Conservation (phyloP, 2,113 vertebrate genomes). For the Sigmodon hispidus region DNA sequence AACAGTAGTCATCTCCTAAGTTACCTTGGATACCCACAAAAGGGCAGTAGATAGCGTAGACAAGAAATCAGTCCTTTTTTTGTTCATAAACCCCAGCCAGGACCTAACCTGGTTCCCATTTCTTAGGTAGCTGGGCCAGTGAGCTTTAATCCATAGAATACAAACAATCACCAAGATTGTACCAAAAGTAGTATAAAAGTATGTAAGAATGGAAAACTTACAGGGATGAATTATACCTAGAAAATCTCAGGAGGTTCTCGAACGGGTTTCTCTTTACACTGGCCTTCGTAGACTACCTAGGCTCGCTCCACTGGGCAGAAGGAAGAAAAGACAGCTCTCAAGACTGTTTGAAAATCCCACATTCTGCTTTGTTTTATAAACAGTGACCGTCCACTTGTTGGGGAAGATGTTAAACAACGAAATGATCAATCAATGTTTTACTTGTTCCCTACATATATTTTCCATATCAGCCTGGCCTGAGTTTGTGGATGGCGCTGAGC, state of each 20-base stretch:
- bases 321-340: not conserved
- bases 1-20: not conserved
- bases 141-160: not conserved
- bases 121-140: not conserved
- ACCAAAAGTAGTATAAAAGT: not conserved
- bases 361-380: conserved; percentile 23
- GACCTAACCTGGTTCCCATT: not conserved
- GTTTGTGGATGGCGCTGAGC: not conserved
- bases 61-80: not conserved
- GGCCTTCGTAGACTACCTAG: not conserved
- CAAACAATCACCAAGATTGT: not conserved
- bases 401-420: not conserved
- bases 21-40: not conserved
- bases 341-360: not conserved
- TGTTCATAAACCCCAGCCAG: not conserved
- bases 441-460: not conserved
- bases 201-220: not conserved
- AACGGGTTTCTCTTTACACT: not conserved
- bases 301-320: not conserved
- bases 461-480: not conserved
- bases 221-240: not conserved
- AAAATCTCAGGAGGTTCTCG: not conserved
- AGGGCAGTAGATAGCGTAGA: not conserved
- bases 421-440: conserved; percentile 5
- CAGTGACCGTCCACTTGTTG: not conserved